phyloP scores from a whole-genome alignment of 2,113 vertebrate genomes.

The Oncorhynchus tshawytscha region DNA sequence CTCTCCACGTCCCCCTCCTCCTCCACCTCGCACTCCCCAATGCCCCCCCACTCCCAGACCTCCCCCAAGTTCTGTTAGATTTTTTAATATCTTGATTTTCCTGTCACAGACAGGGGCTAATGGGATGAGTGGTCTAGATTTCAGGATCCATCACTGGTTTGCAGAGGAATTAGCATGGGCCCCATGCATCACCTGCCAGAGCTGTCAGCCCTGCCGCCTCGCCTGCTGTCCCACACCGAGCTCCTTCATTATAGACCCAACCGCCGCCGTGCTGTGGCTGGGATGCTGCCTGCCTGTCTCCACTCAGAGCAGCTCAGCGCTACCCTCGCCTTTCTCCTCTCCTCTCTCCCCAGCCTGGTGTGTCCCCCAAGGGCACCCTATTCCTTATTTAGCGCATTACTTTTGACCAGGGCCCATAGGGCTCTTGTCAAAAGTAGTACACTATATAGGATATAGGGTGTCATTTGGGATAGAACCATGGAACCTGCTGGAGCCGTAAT shows the following conservation, averaged over 20 bases:
- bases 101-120: slow-evolving; percentile 98
- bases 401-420: no score
- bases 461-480: no score
- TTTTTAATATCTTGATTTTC: slow-evolving; percentile 85
- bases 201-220: slow-evolving; percentile 79
- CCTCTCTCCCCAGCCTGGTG: slow-evolving; percentile 65
- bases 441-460: no score
- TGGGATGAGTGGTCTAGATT: slow-evolving; percentile 98
- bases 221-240: slow-evolving; percentile 64
- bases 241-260: slow-evolving; percentile 84
- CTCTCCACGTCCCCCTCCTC: slow-evolving; percentile 28
- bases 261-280: slow-evolving; percentile 59
- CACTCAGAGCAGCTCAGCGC: slow-evolving; percentile 39
- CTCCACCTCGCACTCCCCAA: slow-evolving; percentile 1
- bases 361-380: no score
- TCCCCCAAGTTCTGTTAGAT: slow-evolving; percentile 31
- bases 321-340: slow-evolving; percentile 51
- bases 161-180: slow-evolving; percentile 91
- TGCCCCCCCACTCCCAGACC: slow-evolving; percentile 66
- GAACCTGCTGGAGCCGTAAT: slow-evolving; percentile 53
- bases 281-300: slow-evolving; percentile 60
- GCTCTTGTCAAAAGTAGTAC: no score
- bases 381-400: no score
- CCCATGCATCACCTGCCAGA: slow-evolving; percentile 95
- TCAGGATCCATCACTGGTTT: slow-evolving; percentile 95